Percentiles rank a stretch among this genome's conserved stretches.
Conservation (phyloP, 2,888 invertebrate genomes). For the Tenthredo distinguenda region DNA sequence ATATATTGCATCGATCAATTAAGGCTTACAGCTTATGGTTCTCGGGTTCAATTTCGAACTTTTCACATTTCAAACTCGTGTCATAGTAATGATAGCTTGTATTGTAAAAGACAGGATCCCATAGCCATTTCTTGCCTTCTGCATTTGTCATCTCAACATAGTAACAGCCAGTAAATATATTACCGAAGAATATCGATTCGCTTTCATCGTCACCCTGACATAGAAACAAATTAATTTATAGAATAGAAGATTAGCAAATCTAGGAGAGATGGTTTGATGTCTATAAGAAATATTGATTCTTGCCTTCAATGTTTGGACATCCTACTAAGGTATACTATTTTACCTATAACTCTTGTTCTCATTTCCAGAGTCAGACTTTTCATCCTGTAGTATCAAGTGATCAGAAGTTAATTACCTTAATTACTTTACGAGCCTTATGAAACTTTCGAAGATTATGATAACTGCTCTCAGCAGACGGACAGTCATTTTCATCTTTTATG, state of each 20-base stretch:
- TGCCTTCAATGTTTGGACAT: not conserved
- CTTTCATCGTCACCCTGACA: not conserved
- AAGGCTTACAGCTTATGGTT: not conserved
- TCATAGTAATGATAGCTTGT: constrained; percentile 19
- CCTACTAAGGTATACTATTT: not conserved
- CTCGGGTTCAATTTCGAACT: not conserved
- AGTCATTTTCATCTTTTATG: not conserved
- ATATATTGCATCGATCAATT: not conserved
- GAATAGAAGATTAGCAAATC: not conserved
- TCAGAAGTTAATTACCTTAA: not conserved
- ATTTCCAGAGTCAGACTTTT: not conserved
- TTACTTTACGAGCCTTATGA: not conserved
- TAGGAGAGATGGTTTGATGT: not conserved
- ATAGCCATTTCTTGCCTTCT: constrained; percentile 14
- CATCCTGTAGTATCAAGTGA: not conserved
- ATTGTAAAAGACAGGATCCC: not conserved
- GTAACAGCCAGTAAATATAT: constrained; percentile 40
- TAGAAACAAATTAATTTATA: not conserved
- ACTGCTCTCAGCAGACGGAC: not conserved
- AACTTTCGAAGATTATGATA: not conserved
- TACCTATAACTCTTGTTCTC: not conserved
- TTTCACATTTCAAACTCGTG: not conserved
- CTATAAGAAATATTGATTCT: not conserved
- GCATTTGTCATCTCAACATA: constrained; percentile 8
- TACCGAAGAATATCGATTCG: not conserved